These are phyloP conservation scores for Etheostoma spectabile DNA, from an alignment of 2,113 vertebrate genomes.

Conservation along the genomic window DNA sequence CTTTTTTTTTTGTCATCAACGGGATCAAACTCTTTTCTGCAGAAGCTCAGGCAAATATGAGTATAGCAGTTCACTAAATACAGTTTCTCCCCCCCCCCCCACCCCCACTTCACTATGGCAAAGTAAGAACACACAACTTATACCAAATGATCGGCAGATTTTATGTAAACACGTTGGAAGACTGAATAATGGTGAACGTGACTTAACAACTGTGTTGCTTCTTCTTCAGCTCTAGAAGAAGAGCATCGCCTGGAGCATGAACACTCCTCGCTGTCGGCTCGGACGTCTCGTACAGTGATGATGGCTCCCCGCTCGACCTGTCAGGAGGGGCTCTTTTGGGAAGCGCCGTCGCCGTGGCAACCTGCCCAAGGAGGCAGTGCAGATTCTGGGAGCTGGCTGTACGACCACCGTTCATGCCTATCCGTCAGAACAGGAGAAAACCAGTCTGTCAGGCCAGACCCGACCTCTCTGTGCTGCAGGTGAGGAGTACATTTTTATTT, in stretches of 20 bases:
- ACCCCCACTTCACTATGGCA: not conserved
- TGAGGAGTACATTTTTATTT: slow-evolving; percentile 62
- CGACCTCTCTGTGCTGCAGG: slow-evolving; percentile 94
- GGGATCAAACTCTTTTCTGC: not conserved
- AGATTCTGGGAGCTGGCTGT: slow-evolving; percentile 96
- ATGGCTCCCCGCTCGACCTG: slow-evolving; percentile 87
- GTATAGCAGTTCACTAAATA: not conserved
- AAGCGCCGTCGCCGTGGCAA: slow-evolving; percentile 96
- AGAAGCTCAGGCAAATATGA: not conserved
- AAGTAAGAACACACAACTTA: not conserved
- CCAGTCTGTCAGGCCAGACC: slow-evolving; percentile 92
- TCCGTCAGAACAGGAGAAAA: slow-evolving; percentile 96
- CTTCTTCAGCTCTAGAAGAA: slow-evolving; percentile 77
- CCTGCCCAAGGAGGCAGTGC: slow-evolving; percentile 95
- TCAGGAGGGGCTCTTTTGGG: slow-evolving; percentile 79
- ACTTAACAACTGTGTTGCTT: slow-evolving; percentile 4
- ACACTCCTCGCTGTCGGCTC: slow-evolving; percentile 87
- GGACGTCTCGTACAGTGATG: slow-evolving; percentile 97
- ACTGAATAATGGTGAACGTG: not conserved
- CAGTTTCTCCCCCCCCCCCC: no score
- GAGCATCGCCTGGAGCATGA: slow-evolving; percentile 75
- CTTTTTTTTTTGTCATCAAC: not conserved
- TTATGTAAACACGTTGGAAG: not conserved
- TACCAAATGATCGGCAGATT: no score
- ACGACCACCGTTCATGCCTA: slow-evolving; percentile 96